These are phyloP conservation scores for Drosophila silvestris DNA, from an alignment of 2,888 invertebrate species.

Conservation along the genomic window DNA sequence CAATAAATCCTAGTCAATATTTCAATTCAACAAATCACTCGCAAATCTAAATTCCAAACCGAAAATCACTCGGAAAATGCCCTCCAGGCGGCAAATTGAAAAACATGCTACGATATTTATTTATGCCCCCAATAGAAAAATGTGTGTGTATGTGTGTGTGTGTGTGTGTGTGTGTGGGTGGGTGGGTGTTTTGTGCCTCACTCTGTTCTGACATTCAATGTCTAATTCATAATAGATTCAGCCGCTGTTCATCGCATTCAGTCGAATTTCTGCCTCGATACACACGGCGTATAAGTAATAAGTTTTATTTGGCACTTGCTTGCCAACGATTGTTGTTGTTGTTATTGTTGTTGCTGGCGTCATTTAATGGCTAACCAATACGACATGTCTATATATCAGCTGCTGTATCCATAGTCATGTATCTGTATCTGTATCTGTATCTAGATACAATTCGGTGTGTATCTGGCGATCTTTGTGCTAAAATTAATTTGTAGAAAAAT, in stretches of 20 bases:
- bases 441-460: constrained; percentile 75
- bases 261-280: constrained; percentile 33
- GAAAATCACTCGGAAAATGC: constrained; percentile 54
- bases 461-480: constrained; percentile 79
- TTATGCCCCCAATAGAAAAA: constrained; percentile 53
- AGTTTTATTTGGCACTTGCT: constrained; percentile 81
- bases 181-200: constrained; percentile 34
- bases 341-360: constrained; percentile 57
- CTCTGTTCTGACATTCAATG: constrained; percentile 71
- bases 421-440: constrained; percentile 55
- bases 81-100: constrained; percentile 68
- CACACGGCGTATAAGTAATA: constrained; percentile 81
- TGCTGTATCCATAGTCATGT: constrained; percentile 46
- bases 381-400: constrained; percentile 66
- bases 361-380: constrained; percentile 82
- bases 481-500: constrained; percentile 82
- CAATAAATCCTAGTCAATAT: constrained; percentile 42
- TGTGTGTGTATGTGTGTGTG: constrained; percentile 16
- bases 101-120: constrained; percentile 65
- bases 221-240: constrained; percentile 82
- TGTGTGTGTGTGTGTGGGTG: constrained; percentile 18
- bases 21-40: constrained; percentile 40
- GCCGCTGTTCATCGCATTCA: constrained; percentile 47
- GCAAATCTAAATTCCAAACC: constrained; percentile 50
- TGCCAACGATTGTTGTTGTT: constrained; percentile 61